Conservation (phyloP, 2,888 invertebrate genomes). For the Mystacides longicornis region DNA sequence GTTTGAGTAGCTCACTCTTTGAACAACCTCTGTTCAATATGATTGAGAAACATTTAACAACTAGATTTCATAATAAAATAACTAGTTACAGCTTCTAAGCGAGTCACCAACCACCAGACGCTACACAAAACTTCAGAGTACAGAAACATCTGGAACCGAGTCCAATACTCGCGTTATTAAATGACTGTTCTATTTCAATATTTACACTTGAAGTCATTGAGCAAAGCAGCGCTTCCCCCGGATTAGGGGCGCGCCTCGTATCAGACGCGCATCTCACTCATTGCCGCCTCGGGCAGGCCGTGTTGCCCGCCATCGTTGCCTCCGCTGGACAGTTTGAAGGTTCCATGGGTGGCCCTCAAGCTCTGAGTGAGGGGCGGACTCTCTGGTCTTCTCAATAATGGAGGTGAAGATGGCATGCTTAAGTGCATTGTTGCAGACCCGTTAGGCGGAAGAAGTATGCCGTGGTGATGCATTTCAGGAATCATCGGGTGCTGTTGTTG, state of each 20-base stretch:
- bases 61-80: no score
- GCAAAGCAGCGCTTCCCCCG: background rate
- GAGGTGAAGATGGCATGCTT: slow-evolving; percentile 50
- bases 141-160: no score
- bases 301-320: slow-evolving; percentile 43
- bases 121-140: no score
- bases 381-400: slow-evolving; percentile 45
- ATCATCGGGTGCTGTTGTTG: slow-evolving; percentile 41
- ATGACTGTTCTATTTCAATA: background rate
- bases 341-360: slow-evolving; percentile 38
- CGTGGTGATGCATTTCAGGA: slow-evolving; percentile 52
- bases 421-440: slow-evolving; percentile 51
- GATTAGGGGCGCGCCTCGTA: slow-evolving; percentile 30
- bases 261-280: slow-evolving; percentile 90
- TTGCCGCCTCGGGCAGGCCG: slow-evolving; percentile 72
- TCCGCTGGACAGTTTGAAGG: slow-evolving; percentile 39
- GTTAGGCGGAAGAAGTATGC: slow-evolving; percentile 52
- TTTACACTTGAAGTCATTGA: background rate
- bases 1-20: no score
- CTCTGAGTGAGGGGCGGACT: slow-evolving; percentile 40
- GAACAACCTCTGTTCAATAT: no score
- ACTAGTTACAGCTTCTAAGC: no score
- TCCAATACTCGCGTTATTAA: no score
- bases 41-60: no score
- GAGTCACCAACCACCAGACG: no score